These are phyloP conservation scores for Metacarcinus magister DNA, from an alignment of 2,888 invertebrate species.

Conservation along the genomic window DNA sequence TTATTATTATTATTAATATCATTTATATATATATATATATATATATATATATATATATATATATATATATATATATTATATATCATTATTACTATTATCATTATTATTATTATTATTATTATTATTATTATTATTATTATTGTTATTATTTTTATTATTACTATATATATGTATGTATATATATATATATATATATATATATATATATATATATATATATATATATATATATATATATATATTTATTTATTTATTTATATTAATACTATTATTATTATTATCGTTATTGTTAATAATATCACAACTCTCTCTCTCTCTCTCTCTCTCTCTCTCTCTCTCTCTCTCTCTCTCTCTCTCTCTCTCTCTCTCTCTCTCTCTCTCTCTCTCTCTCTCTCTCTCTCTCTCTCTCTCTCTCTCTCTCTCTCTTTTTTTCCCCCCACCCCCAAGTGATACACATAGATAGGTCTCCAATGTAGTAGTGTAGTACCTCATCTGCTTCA, in stretches of 20 bases:
- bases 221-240: slow-evolving; percentile 44
- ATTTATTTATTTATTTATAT: slow-evolving; percentile 19
- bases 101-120: slow-evolving; percentile 49
- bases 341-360: not conserved
- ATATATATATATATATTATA: slow-evolving; percentile 45
- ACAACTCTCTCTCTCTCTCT: not conserved
- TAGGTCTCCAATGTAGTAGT: too few species aligned
- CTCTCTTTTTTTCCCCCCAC: too few species aligned
- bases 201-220: slow-evolving; percentile 64
- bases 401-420: slow-evolving; percentile 11
- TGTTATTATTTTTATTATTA: slow-evolving; percentile 42
- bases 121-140: slow-evolving; percentile 52
- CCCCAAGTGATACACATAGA: too few species aligned
- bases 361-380: slow-evolving; percentile 2
- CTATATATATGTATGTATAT: slow-evolving; percentile 62
- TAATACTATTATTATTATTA: not conserved
- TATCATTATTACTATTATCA: slow-evolving; percentile 41
- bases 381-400: slow-evolving; percentile 1
- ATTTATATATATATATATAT: slow-evolving; percentile 65
- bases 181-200: slow-evolving; percentile 70
- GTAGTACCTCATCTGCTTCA: too few species aligned
- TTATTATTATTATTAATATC: too few species aligned
- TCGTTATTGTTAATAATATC: not conserved
- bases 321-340: too few species aligned
- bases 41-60: slow-evolving; percentile 73